Evolutionary conservation across 2,888 invertebrate species (phyloP).

Genomic region (Spisula subtruncata): DNA sequence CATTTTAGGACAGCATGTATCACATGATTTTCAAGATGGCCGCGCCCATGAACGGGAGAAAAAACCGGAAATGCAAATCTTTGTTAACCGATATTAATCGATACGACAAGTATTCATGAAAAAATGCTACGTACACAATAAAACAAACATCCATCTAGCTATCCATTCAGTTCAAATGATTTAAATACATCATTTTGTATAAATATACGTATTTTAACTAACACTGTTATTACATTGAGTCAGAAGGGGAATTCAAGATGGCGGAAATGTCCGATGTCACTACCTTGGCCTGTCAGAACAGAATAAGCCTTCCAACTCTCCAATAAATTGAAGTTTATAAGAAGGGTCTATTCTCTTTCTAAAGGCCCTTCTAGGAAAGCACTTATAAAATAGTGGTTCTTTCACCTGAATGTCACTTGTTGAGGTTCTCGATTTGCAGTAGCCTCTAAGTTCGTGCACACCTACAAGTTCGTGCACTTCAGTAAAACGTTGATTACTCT

Average conservation of each 20-base stretch:
- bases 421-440: no score
- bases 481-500: no score
- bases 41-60: slow-evolving; percentile 40
- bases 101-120: slow-evolving; percentile 34
- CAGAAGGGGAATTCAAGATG: slow-evolving; percentile 35
- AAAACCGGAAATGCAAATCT: slow-evolving; percentile 40
- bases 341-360: no score
- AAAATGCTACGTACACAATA: slow-evolving; percentile 20
- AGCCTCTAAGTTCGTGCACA: no score
- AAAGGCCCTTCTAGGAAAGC: no score
- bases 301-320: no score
- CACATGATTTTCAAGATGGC: slow-evolving; percentile 53
- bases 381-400: no score
- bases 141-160: slow-evolving; percentile 31
- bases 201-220: slow-evolving; percentile 26
- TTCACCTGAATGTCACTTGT: no score
- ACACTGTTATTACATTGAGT: slow-evolving; percentile 39
- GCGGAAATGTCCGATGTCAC: not conserved
- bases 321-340: no score
- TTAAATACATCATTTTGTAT: slow-evolving; percentile 37
- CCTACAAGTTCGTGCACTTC: no score
- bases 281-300: no score
- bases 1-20: slow-evolving; percentile 35
- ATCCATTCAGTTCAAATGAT: slow-evolving; percentile 39
- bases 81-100: slow-evolving; percentile 43